These are phyloP conservation scores for Indri indri DNA, from an alignment of 2,113 vertebrate genomes.

Conservation along the genomic window DNA sequence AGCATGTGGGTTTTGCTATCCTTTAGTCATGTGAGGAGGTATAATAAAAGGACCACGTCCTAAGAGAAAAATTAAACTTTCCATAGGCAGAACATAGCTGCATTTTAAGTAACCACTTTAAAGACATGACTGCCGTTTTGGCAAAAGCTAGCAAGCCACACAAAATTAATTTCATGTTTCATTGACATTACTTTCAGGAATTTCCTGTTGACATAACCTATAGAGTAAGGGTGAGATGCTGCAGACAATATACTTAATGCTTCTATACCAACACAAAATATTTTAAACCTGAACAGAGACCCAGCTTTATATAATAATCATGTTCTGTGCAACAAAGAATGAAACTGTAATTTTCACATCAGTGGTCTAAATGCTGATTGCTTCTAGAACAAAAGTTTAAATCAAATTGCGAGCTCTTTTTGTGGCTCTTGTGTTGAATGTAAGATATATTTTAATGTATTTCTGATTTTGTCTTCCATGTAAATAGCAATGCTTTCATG, in stretches of 20 bases:
- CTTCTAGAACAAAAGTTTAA: slow-evolving; percentile 20
- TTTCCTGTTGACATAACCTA: slow-evolving; percentile 61
- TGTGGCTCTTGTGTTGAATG: background rate
- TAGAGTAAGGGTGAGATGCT: slow-evolving; percentile 50
- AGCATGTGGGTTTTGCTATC: slow-evolving; percentile 25
- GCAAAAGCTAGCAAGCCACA: slow-evolving; percentile 60
- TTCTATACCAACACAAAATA: slow-evolving; percentile 22
- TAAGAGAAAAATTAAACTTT: slow-evolving; percentile 71
- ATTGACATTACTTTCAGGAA: slow-evolving; percentile 67
- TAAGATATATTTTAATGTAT: background rate
- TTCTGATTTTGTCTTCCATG: background rate
- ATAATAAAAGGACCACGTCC: slow-evolving; percentile 59
- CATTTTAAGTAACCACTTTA: slow-evolving; percentile 63
- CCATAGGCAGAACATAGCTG: slow-evolving; percentile 66
- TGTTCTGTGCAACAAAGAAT: background rate
- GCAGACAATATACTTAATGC: slow-evolving; percentile 54
- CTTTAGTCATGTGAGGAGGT: slow-evolving; percentile 53
- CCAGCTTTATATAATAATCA: background rate
- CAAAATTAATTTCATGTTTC: slow-evolving; percentile 75
- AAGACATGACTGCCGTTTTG: slow-evolving; percentile 58
- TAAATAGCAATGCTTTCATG: background rate
- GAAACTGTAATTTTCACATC: slow-evolving; percentile 1
- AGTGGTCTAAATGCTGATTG: background rate
- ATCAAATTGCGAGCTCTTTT: background rate
- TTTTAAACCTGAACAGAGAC: slow-evolving; percentile 22